Conservation (phyloP, 2,888 invertebrate species). For the Dione vanillae region DNA sequence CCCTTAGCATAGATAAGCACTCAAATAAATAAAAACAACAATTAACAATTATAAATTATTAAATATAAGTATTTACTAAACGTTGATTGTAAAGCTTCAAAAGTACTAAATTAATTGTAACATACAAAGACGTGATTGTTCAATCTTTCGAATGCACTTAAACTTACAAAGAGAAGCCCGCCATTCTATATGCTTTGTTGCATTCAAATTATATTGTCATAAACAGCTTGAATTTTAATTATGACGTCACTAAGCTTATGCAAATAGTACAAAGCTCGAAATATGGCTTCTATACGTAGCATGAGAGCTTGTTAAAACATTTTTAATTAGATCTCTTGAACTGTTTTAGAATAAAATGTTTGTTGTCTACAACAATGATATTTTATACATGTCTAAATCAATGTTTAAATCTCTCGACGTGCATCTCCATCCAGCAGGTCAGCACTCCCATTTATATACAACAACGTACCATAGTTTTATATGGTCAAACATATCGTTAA, state of each 20-base stretch:
- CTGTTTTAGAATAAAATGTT: background rate
- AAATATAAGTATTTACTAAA: too few relatives aligned
- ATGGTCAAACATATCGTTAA: too few relatives aligned
- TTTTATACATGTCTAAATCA: too few relatives aligned
- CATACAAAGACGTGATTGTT: background rate
- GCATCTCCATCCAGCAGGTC: too few relatives aligned
- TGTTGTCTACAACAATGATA: too few relatives aligned
- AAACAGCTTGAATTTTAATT: constrained; percentile 8
- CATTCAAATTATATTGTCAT: constrained; percentile 2
- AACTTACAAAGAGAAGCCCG: background rate
- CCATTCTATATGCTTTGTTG: background rate
- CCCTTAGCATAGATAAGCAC: too few relatives aligned
- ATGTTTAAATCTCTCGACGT: too few relatives aligned
- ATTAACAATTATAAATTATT: too few relatives aligned
- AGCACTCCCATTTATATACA: too few relatives aligned
- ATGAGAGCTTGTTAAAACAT: constrained; percentile 18
- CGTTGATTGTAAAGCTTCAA: too few relatives aligned
- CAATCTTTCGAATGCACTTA: background rate
- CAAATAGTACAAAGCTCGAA: background rate
- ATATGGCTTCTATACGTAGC: background rate
- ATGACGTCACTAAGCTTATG: constrained; percentile 9
- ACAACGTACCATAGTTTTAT: too few relatives aligned
- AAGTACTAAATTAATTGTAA: background rate
- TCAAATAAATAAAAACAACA: too few relatives aligned
- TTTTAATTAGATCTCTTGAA: constrained; percentile 7